Base-by-base conservation (phyloP, 2,113 vertebrate genomes). In the Haliaeetus leucogaster region DNA sequence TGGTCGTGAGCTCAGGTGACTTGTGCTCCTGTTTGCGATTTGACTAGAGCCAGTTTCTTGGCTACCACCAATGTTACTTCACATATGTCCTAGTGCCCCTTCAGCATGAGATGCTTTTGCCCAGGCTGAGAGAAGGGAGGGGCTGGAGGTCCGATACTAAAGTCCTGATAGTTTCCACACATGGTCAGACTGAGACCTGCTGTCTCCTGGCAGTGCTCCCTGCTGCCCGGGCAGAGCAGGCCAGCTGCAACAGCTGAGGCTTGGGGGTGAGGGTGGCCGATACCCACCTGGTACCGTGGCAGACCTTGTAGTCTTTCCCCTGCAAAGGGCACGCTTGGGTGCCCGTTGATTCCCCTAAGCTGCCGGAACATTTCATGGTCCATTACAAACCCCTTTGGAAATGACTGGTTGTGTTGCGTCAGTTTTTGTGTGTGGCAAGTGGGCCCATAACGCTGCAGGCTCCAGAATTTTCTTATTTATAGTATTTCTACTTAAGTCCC, bases 381-480 rank as follows among this genome's bases (percentile, higher is more conserved):
- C 97, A 86, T 90, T 86, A 66, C 97, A 97, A 97, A 93, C 95
- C 94, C 93, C 67, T 43, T 55, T 87, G 96, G 96, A 66, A 94
- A 94, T 90, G 96, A 91, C 90, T 80, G 94, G 95, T 90, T 95
- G 84, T 36, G 70, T 73, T 70, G 93, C 61, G 30, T 93, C 96
- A 83, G 78, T 74, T 96, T 86, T 30, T 78, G 67, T 82, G 91
- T 80, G 94, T 96, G 95, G 87, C 80, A 61, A 79, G 86, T 68
- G 92, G 94, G 94, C 89, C 94, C 95, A 10, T 62, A 82, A 87
- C 61, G 9, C 96, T 91, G 96, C 95, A 95, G 91, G 90, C 81
- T 97, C 94, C 81, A 55, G 73, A 87, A 34, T 56, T 77, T 88
- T 90, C 93, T 96, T 96, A 96, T 96, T 94, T 97, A 97, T 97